Base-by-base conservation (phyloP, 2,113 vertebrate genomes). In the Sigmodon hispidus region DNA sequence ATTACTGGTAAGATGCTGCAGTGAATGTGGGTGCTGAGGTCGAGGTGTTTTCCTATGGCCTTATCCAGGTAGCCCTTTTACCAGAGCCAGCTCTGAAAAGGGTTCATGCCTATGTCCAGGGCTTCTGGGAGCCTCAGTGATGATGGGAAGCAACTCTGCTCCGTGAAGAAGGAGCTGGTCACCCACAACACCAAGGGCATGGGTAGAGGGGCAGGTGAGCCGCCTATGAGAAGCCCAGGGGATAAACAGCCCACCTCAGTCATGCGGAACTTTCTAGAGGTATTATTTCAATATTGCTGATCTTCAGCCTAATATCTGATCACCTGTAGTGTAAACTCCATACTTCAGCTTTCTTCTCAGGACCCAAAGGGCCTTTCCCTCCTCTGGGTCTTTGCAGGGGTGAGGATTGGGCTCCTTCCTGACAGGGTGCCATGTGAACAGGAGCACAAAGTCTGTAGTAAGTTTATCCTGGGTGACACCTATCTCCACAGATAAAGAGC, bases 221-320 rank as follows among this genome's bases (percentile, higher is more conserved):
- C 36, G 2, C n/a, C n/a, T n/a, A n/a, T 40, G 5, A 12, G 57
- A 29, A 31, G 2, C 57, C 31, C 0, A 0, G 7, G 7, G 3
- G 24, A 17, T 9, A 7, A 79, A 43, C 16, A 5, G 26, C 15
- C 36, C 11, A 17, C 48, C n/a, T 57, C 15, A 65, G 52, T 31
- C 36, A 48, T 12, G 43, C 0, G 13, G 19, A 75, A 6, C 24
- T 8, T 40, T 16, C 45, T 61, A 63, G 26, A 15, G 72, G 45
- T 7, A 2, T 6, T 19, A 2, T 24, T 5, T 1, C 8, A 55
- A 29, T 6, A 19, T 75, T 26, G 0, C 16, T 29, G n/a, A 29
- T 48, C 57, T 65, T 36, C 2, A 40, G n/a, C 34, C 87, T 65
- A 3, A 1, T 1, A 19, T 5, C 55, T 29, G 43, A 63, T 75